Conservation (phyloP, 2,888 invertebrate genomes). For the Sepioteuthis lessoniana region DNA sequence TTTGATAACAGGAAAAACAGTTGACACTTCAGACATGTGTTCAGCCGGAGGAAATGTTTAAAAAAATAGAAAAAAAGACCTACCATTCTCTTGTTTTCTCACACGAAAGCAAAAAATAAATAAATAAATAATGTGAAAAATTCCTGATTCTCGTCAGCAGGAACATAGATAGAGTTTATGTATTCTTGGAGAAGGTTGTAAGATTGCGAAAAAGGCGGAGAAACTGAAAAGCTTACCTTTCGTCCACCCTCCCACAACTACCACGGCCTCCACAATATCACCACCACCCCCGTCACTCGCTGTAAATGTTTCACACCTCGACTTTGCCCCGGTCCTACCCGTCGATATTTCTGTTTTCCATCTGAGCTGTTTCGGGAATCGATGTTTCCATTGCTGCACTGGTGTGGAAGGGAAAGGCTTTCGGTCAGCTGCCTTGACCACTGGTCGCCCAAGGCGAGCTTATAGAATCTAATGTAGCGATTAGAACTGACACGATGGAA, state of each 20-base stretch:
- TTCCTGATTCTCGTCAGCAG: background rate
- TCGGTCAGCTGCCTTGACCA: conserved; percentile 33
- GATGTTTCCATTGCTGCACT: conserved; percentile 1
- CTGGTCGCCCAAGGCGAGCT: conserved; percentile 10
- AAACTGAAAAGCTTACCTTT: background rate
- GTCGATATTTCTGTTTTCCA: conserved; percentile 3
- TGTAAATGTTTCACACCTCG: background rate
- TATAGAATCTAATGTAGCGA: conserved; percentile 33
- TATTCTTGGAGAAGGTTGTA: background rate
- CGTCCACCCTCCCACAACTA: background rate
- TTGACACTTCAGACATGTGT: background rate
- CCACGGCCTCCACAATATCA: too few relatives aligned
- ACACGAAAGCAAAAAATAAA: background rate
- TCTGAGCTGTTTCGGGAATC: conserved; percentile 33
- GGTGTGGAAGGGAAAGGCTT: conserved; percentile 13
- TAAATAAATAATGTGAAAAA: background rate
- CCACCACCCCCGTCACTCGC: background rate
- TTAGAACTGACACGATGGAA: conserved; percentile 21
- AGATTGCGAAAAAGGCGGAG: background rate
- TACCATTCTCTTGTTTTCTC: background rate
- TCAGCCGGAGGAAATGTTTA: background rate
- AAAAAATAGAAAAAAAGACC: background rate
- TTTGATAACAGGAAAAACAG: background rate
- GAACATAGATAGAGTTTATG: background rate
- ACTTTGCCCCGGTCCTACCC: background rate